A percentile compares a stretch with the other conserved stretches of the same genome.
Evolutionary conservation across 2,113 vertebrate species (phyloP).

Genomic region (Procavia capensis): DNA sequence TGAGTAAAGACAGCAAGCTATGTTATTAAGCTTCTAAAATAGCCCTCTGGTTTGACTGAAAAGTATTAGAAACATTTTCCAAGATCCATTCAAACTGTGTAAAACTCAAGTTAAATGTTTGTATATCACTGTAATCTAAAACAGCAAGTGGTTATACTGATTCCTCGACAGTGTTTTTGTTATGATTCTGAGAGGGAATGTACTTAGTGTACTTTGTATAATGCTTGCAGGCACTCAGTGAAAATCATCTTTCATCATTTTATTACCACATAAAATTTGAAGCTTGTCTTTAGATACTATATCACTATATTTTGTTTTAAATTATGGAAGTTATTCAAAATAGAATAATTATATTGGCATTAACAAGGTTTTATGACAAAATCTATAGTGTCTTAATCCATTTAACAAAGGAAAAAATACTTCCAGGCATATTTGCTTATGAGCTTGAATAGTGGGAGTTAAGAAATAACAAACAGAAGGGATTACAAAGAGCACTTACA

Average conservation of each 20-base stretch:
- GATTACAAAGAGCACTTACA: background rate
- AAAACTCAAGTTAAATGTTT: background rate
- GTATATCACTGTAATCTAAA: background rate
- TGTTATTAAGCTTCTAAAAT: background rate
- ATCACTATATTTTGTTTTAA: background rate
- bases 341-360: background rate
- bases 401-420: constrained; percentile 5
- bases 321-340: background rate
- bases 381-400: background rate
- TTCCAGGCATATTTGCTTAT: background rate
- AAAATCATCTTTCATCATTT: background rate
- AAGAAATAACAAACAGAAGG: background rate
- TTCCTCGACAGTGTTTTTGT: background rate
- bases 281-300: background rate
- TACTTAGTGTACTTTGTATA: background rate
- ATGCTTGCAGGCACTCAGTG: background rate
- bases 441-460: background rate
- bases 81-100: background rate
- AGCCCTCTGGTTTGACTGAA: background rate
- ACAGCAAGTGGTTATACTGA: background rate
- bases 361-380: background rate
- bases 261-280: background rate
- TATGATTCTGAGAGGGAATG: constrained; percentile 9
- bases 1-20: background rate
- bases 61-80: constrained; percentile 23